These are phyloP conservation scores for Forbesichthys agassizii DNA, from an alignment of 2,113 vertebrate genomes.

Conservation along the genomic window DNA sequence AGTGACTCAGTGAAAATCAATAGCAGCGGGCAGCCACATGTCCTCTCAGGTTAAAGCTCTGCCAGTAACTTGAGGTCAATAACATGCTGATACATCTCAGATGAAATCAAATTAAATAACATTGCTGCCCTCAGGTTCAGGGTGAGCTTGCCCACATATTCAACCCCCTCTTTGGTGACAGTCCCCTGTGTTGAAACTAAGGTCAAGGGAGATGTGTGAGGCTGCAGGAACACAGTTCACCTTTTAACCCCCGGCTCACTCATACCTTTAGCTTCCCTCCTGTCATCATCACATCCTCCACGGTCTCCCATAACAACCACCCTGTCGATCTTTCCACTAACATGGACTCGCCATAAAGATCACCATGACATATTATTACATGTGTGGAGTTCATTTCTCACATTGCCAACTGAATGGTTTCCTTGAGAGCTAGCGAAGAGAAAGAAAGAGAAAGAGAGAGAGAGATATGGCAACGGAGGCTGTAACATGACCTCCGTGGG, in stretches of 20 bases:
- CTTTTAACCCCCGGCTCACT: slow-evolving; percentile 46
- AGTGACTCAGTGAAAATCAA: slow-evolving; percentile 23
- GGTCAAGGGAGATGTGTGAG: slow-evolving; percentile 60
- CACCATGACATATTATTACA: not conserved
- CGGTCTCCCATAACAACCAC: not conserved
- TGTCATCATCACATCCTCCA: not conserved
- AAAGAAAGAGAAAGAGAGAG: slow-evolving; percentile 7
- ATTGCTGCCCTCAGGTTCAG: slow-evolving; percentile 8
- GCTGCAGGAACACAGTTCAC: slow-evolving; percentile 49
- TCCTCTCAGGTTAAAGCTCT: slow-evolving; percentile 34
- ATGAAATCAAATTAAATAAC: slow-evolving; percentile 30
- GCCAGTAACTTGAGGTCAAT: slow-evolving; percentile 46
- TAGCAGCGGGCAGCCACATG: not conserved
- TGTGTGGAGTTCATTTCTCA: slow-evolving; percentile 37
- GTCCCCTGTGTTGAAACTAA: slow-evolving; percentile 47
- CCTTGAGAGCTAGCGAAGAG: slow-evolving; percentile 16
- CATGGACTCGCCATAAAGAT: slow-evolving; percentile 29
- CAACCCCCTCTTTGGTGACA: slow-evolving; percentile 40
- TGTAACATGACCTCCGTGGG: slow-evolving; percentile 71
- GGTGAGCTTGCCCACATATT: not conserved
- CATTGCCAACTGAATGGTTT: slow-evolving; percentile 53
- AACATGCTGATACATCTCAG: slow-evolving; percentile 42
- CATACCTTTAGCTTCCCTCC: slow-evolving; percentile 27
- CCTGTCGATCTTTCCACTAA: not conserved
- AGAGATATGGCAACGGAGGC: slow-evolving; percentile 25